These are phyloP conservation scores for Eilema depressum DNA, from an alignment of 2,888 invertebrate species.

Conservation along the genomic window DNA sequence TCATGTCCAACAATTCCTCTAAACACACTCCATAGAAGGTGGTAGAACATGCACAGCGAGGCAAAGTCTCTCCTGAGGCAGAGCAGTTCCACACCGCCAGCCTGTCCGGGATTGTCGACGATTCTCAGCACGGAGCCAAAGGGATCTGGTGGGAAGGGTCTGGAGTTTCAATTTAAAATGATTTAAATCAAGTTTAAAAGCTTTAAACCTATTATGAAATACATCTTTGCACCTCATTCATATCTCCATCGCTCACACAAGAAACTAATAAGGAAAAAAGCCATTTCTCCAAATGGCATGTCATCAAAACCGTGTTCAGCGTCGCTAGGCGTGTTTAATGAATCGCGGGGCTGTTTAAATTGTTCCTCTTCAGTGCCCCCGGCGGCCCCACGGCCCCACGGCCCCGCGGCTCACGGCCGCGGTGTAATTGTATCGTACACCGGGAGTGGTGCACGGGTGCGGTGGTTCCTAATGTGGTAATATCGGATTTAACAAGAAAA, in stretches of 20 bases:
- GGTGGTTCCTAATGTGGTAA: neutral
- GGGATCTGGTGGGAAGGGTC: too few relatives aligned
- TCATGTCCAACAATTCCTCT: too few relatives aligned
- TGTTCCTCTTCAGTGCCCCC: conserved; percentile 48
- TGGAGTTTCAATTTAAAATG: too few relatives aligned
- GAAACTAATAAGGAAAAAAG: conserved; percentile 1
- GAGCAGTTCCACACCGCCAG: too few relatives aligned
- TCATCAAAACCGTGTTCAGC: conserved; percentile 4
- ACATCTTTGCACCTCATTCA: neutral
- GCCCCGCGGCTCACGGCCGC: too few relatives aligned
- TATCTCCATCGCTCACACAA: neutral
- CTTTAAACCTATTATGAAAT: too few relatives aligned
- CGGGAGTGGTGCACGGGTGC: neutral
- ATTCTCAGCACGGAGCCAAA: too few relatives aligned
- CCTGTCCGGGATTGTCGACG: too few relatives aligned
- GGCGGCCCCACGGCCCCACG: conserved; percentile 2
- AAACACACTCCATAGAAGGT: too few relatives aligned
- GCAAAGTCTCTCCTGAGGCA: too few relatives aligned
- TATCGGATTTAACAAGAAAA: conserved; percentile 14
- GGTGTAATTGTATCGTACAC: neutral
- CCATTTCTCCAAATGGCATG: conserved; percentile 1
- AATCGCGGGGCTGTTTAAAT: conserved; percentile 53
- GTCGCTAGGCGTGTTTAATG: conserved; percentile 38
- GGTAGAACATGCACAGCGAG: too few relatives aligned
- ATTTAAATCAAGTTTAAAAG: too few relatives aligned